Conservation (phyloP, 2,888 invertebrate species). For the Galeruca laticollis region DNA sequence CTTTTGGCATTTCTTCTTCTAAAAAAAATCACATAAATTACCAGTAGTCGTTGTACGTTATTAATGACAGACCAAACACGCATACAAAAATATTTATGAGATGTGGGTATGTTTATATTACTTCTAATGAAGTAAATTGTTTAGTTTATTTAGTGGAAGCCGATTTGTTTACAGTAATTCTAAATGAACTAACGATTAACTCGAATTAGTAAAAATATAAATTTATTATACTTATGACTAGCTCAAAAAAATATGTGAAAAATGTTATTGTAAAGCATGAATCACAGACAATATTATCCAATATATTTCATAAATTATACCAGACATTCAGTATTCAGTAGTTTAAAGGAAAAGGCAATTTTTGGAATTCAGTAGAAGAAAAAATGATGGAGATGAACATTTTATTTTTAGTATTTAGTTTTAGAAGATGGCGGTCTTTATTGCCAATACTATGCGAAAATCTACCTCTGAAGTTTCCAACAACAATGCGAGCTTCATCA, state of each 20-base stretch:
- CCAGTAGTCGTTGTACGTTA: conserved; percentile 9
- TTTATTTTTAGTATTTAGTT: too few relatives aligned
- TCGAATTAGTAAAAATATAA: neutral
- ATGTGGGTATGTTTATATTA: conserved; percentile 22
- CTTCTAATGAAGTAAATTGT: conserved; percentile 24
- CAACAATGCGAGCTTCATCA: too few relatives aligned
- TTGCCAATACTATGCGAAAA: too few relatives aligned
- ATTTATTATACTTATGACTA: conserved; percentile 14
- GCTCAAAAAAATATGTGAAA: neutral
- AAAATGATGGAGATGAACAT: too few relatives aligned
- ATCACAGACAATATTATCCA: neutral
- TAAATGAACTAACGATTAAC: conserved; percentile 11
- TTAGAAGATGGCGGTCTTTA: too few relatives aligned
- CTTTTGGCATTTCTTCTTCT: too few relatives aligned
- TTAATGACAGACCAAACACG: conserved; percentile 12
- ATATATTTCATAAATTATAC: too few relatives aligned
- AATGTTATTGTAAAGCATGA: conserved; percentile 1
- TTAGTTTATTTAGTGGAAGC: conserved; percentile 17
- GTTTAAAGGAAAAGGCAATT: too few relatives aligned
- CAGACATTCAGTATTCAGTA: too few relatives aligned
- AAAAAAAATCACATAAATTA: neutral
- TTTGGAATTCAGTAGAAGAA: too few relatives aligned
- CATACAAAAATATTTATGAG: conserved; percentile 26
- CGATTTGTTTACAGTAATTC: conserved; percentile 19
- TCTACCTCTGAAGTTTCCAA: too few relatives aligned